phyloP scores from a whole-genome alignment of 2,888 invertebrate genomes.

The Campoletis raptor region DNA sequence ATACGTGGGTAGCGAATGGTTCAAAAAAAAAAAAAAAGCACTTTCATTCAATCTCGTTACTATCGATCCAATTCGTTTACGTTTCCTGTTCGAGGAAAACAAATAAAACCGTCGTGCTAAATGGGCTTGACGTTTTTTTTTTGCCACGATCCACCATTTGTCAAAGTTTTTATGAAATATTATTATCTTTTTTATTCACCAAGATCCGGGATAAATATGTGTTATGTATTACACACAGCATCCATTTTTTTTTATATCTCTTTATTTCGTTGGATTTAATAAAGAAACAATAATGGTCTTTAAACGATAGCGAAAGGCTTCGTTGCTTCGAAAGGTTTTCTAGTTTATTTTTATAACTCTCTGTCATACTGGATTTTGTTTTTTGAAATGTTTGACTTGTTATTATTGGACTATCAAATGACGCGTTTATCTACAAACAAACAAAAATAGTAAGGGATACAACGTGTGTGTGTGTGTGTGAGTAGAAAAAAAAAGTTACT shows the following conservation, averaged over 20 bases:
- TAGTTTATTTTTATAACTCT: neutral
- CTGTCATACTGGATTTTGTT: neutral
- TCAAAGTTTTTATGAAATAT: neutral
- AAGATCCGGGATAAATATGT: neutral
- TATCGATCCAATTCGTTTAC: neutral
- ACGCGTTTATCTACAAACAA: neutral
- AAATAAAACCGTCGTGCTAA: slow-evolving; percentile 4
- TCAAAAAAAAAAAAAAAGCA: slow-evolving; percentile 18
- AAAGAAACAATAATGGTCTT: neutral
- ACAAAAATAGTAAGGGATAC: neutral
- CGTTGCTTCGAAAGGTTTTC: neutral
- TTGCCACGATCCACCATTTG: neutral
- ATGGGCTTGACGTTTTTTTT: slow-evolving; percentile 1
- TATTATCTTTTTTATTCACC: neutral
- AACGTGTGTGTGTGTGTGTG: neutral
- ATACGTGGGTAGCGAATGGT: neutral
- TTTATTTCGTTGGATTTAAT: neutral
- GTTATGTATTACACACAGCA: neutral
- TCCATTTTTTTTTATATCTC: neutral
- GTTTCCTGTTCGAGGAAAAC: neutral
- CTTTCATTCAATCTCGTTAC: slow-evolving; percentile 32
- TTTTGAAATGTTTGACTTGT: neutral
- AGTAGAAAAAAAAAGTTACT: neutral
- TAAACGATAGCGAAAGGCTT: neutral
- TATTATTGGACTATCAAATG: neutral